Conservation (phyloP, 2,888 invertebrate species). For the Dolichomitus sp. region DNA sequence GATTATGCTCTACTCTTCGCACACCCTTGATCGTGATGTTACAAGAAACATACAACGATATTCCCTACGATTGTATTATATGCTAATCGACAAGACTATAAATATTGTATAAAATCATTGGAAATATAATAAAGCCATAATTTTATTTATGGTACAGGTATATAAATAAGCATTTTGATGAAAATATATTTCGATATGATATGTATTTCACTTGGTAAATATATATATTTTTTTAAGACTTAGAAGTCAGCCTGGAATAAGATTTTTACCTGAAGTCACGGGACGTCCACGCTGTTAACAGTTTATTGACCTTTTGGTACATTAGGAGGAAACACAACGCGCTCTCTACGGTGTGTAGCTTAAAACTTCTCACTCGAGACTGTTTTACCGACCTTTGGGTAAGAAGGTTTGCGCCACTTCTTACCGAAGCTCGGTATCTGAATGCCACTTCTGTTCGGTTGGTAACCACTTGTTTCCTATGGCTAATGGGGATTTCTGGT, state of each 20-base stretch:
- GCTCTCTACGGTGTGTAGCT: slow-evolving; percentile 17
- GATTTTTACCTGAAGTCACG: slow-evolving; percentile 36
- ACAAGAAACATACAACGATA: not conserved
- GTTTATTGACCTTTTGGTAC: slow-evolving; percentile 51
- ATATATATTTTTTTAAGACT: not conserved
- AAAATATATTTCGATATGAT: not conserved
- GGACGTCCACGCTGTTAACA: slow-evolving; percentile 33
- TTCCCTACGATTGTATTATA: slow-evolving; percentile 2
- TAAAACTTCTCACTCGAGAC: slow-evolving; percentile 2
- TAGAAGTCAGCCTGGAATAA: not conserved
- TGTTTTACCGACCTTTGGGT: not conserved
- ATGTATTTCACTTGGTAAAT: not conserved
- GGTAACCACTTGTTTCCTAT: not conserved
- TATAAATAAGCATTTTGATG: not conserved
- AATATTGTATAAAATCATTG: not conserved
- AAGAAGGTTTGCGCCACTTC: not conserved
- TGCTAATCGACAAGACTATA: not conserved
- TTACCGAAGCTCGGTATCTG: not conserved
- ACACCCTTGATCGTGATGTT: not conserved
- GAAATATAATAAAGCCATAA: not conserved
- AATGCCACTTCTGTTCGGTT: not conserved
- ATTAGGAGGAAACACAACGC: slow-evolving; percentile 15
- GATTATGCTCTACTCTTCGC: slow-evolving; percentile 3
- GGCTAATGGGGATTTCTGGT: not conserved
- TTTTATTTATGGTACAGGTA: not conserved